Evolutionary conservation across 2,888 invertebrate genomes (phyloP), one percentile per base, ranked within the genome.

Genomic region (Cantharis rufa): DNA sequence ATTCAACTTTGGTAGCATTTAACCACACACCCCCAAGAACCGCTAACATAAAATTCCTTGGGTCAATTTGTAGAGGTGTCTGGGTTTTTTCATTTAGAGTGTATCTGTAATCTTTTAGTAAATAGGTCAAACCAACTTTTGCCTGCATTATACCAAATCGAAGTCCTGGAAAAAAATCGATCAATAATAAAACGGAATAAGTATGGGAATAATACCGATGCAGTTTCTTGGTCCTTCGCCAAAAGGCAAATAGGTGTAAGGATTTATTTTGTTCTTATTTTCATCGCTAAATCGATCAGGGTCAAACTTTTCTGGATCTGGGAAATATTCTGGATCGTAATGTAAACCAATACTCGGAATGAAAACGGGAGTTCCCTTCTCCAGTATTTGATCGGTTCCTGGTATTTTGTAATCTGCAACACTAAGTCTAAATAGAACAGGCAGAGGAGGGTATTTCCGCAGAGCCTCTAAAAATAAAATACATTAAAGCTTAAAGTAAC

Each of bases 391-490:
- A 16, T 79, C 66, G 2, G 80, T 76, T 9, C 77, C 75, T 1
- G 78, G 79, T 15, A 82, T 69, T 0, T 79, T 77, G 74, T 80
- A 82, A 28, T 81, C 78, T 69, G 77, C 77, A 15, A 77, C 79
- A 64, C 80, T 80, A 28, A 74, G 28, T n/a, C 82, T 77, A 21
- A 27, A 73, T 11, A 83, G 11, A 2, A 80, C 69, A 0, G 82
- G 73, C 2, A 83, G 80, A 4, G 86, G 84, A 4, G 88, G 85
- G 70, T 84, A 85, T 69, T 84, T 81, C 18, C 88, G 80, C 15
- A 88, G 79, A 1, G 86, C 84, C 81, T 88, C 87, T 84, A 82
- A 64, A 81, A 83, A 13, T n/a, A 15, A 62, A 63, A n/a, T 4
- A 21, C 1, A 1, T n/a, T 21, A 9, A 21, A 13, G 9, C 15